Conservation (phyloP, 2,888 invertebrate genomes). For the Melitaea athalia region DNA sequence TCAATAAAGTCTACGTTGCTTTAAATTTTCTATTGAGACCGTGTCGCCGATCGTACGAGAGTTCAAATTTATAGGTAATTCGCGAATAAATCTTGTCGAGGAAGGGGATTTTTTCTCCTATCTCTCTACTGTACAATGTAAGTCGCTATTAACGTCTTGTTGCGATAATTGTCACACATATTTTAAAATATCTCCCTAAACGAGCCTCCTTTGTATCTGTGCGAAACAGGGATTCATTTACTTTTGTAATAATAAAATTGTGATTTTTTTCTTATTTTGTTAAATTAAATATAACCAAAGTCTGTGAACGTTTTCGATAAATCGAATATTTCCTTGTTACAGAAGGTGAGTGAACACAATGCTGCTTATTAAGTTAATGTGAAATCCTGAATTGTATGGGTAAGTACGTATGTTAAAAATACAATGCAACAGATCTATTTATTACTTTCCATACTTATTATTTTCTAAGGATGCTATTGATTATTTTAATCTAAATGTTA, state of each 20-base stretch:
- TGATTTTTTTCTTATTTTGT: constrained; percentile 39
- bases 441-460: not conserved
- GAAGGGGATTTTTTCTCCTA: constrained; percentile 69
- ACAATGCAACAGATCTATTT: not conserved
- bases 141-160: constrained; percentile 81
- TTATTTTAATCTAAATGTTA: not conserved
- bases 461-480: not conserved
- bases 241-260: constrained; percentile 52
- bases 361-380: constrained; percentile 36
- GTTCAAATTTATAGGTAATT: constrained; percentile 79
- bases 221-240: constrained; percentile 52
- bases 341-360: constrained; percentile 72
- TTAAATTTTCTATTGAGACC: not conserved
- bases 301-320: constrained; percentile 55
- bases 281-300: constrained; percentile 41
- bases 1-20: constrained; percentile 20
- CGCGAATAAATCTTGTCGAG: constrained; percentile 78
- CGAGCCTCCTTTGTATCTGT: constrained; percentile 46
- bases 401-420: not conserved
- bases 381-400: constrained; percentile 35
- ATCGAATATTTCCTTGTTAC: constrained; percentile 63
- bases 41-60: constrained; percentile 36
- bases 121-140: constrained; percentile 67
- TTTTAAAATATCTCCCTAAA: constrained; percentile 71
- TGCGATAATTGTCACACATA: constrained; percentile 83